Evolutionary conservation across 2,888 invertebrate species (phyloP), one percentile per base, ranked within the genome.

Genomic region (Unio delphinus): DNA sequence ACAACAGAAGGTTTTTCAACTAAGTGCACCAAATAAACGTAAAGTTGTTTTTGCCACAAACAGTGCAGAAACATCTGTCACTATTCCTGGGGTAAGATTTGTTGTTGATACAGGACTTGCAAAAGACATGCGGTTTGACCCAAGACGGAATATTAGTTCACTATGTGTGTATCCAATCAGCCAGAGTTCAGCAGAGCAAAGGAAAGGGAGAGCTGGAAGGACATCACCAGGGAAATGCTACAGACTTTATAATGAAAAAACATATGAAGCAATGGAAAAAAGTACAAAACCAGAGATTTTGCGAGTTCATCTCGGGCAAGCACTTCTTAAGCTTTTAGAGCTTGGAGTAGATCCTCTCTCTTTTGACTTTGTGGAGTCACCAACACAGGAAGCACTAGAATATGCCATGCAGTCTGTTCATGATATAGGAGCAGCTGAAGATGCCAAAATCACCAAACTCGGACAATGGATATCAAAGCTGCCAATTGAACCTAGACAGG

Each of bases 41-140:
- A 90, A 90, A 76, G 75, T 90, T 6, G 84, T 90, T 7, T 89
- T 89, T 82, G 86, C 89, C 2, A 90, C 90, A 17, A 89, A 90
- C 79, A 83, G 85, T 73, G 90, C 90, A 11, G 90, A 90, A 74
- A 90, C 90, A 7, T 89, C 89, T 11, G 76, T 90, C 6, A 89
- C 90, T 11, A 89, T 90, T 61, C 85, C 87, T 59, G 89, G 88
- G 7, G 85, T 90, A 34, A 85, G 82, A 64, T 88, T 85, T 78
- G 90, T 90, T 5, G 78, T 90, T 23, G 90, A 90, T 76, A 83
- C 86, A 55, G 90, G 90, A 1, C 65, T 86, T 34, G 85, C 79
- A 15, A 89, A 89, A 67, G 87, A 89, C 72, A 84, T 80, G 66
- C 74, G 76, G 5, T 90, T 80, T 75, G 87, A 90, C 74, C 69